Percentiles rank a stretch among this genome's conserved stretches.
phyloP scores from a whole-genome alignment of 2,113 vertebrate species.

The Anser brachyrhynchus region DNA sequence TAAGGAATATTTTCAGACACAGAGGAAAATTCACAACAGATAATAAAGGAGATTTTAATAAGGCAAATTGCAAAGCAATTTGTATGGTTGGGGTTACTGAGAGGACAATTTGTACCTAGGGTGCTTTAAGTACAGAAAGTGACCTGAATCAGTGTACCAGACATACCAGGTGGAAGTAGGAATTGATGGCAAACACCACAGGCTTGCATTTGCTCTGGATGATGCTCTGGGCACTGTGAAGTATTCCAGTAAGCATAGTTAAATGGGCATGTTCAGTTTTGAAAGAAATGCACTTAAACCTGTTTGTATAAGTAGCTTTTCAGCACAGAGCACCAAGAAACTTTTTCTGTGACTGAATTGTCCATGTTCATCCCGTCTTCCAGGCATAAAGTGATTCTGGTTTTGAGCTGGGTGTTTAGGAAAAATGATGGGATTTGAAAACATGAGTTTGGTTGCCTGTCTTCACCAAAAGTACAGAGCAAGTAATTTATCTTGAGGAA shows the following conservation, averaged over 20 bases:
- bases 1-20: neutral
- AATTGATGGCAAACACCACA: neutral
- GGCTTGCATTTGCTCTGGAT: neutral
- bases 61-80: neutral
- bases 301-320: neutral
- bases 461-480: neutral
- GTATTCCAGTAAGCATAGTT: accelerated
- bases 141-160: neutral
- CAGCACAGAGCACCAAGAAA: neutral
- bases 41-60: neutral
- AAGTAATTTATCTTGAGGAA: neutral
- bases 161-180: neutral
- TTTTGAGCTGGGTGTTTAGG: neutral
- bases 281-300: neutral
- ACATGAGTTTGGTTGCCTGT: neutral
- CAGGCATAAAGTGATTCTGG: neutral
- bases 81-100: neutral
- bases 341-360: neutral
- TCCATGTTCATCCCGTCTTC: neutral
- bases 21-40: neutral
- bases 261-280: neutral
- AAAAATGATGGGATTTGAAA: neutral
- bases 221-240: neutral
- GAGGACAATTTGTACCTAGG: neutral
- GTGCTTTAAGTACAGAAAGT: neutral